Conservation (phyloP, 2,888 invertebrate genomes). For the Cephus pygmeus region DNA sequence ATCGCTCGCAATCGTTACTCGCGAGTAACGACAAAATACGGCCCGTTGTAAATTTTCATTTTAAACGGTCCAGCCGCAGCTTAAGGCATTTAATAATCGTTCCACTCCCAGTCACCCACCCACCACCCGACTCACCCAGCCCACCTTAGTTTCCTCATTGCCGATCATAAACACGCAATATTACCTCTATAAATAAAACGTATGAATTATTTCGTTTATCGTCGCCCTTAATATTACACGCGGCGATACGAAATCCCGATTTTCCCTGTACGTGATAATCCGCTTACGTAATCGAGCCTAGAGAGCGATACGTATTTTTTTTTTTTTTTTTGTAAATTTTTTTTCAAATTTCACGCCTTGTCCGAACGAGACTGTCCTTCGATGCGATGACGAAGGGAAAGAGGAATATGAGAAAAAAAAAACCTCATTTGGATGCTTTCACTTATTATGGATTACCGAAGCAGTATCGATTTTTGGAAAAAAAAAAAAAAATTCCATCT, state of each 20-base stretch:
- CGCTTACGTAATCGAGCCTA: too few species aligned
- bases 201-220: background rate
- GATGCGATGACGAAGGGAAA: background rate
- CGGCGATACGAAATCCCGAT: background rate
- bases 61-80: background rate
- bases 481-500: background rate
- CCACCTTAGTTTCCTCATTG: background rate
- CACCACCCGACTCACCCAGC: background rate
- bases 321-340: background rate
- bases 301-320: background rate
- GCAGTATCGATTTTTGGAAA: background rate
- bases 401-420: background rate
- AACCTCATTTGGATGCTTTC: slow-evolving; percentile 4
- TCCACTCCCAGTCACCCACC: background rate
- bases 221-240: background rate
- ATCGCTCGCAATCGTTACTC: too few species aligned
- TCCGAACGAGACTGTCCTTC: slow-evolving; percentile 21
- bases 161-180: background rate
- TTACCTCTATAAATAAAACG: background rate
- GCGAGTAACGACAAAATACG: too few species aligned
- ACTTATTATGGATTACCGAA: background rate
- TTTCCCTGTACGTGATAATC: background rate
- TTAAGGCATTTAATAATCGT: background rate
- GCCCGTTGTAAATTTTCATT: background rate
- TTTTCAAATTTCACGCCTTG: slow-evolving; percentile 9